phyloP scores from a whole-genome alignment of 2,113 vertebrate species.

The Herpetotheres cachinnans region DNA sequence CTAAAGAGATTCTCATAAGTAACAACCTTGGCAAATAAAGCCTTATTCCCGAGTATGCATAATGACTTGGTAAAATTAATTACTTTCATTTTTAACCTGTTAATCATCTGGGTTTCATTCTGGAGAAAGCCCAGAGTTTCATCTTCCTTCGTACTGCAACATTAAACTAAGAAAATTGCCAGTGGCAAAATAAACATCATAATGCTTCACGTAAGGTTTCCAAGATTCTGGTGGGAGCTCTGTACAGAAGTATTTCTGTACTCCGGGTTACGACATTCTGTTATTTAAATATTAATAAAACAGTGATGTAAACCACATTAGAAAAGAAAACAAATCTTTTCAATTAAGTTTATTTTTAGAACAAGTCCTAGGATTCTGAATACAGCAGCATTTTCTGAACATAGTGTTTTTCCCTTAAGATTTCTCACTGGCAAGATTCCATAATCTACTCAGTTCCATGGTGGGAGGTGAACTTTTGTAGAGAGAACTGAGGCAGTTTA shows the following conservation, averaged over 20 bases:
- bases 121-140: not conserved
- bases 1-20: not conserved
- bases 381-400: conserved; percentile 54
- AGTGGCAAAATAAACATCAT: conserved; percentile 46
- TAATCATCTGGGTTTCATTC: conserved; percentile 38
- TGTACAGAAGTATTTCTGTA: conserved; percentile 55
- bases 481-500: not conserved
- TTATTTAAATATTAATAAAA: conserved; percentile 69
- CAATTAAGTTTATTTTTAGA: conserved; percentile 71
- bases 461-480: conserved; percentile 35
- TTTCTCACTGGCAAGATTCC: conserved; percentile 37
- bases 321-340: conserved; percentile 66
- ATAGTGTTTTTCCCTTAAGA: conserved; percentile 53
- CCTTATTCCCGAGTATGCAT: not conserved
- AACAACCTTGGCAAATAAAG: not conserved
- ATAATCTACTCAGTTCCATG: not conserved
- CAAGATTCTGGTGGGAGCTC: conserved; percentile 54
- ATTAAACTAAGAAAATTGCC: conserved; percentile 37
- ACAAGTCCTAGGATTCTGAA: conserved; percentile 42
- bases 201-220: conserved; percentile 24
- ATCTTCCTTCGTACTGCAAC: conserved; percentile 2
- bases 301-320: conserved; percentile 61
- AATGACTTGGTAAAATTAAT: conserved; percentile 13
- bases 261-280: conserved; percentile 5
- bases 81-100: conserved; percentile 44